phyloP scores from a whole-genome alignment of 2,113 vertebrate species.

The Gymnorhina tibicen region DNA sequence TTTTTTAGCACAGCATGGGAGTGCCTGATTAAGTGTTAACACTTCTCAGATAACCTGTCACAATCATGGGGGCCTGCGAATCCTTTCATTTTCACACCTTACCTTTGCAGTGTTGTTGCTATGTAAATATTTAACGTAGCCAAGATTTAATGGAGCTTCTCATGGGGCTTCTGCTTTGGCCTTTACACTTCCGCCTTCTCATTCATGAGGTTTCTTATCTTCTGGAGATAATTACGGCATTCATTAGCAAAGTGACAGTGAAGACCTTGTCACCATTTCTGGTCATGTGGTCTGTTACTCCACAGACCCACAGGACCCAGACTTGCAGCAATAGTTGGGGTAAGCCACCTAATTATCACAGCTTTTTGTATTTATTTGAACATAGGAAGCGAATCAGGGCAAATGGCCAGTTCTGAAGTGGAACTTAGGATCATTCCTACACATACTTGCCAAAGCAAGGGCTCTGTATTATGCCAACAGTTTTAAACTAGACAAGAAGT shows the following conservation, averaged over 20 bases:
- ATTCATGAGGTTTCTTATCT: not conserved
- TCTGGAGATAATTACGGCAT: not conserved
- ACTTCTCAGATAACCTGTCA: not conserved
- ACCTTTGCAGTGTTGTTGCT: not conserved
- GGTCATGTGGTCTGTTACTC: not conserved
- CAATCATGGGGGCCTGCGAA: not conserved
- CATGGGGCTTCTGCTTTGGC: not conserved
- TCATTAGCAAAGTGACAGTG: not conserved
- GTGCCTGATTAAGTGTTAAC: not conserved
- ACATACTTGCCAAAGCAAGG: not conserved
- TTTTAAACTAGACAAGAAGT: not conserved
- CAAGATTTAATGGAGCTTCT: not conserved
- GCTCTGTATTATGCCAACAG: not conserved
- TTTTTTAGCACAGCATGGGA: not conserved
- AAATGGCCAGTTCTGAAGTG: not conserved
- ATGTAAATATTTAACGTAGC: not conserved
- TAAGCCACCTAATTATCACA: not conserved
- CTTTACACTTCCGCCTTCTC: not conserved
- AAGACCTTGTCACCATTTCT: not conserved
- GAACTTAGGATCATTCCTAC: not conserved
- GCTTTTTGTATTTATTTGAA: not conserved
- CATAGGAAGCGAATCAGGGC: fast-evolving
- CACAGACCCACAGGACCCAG: not conserved
- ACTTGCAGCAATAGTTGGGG: not conserved
- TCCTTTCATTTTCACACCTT: not conserved